Percentiles rank a stretch among this genome's conserved stretches.
phyloP scores from a whole-genome alignment of 2,888 invertebrate genomes.

The Orthonychiurus folsomi region DNA sequence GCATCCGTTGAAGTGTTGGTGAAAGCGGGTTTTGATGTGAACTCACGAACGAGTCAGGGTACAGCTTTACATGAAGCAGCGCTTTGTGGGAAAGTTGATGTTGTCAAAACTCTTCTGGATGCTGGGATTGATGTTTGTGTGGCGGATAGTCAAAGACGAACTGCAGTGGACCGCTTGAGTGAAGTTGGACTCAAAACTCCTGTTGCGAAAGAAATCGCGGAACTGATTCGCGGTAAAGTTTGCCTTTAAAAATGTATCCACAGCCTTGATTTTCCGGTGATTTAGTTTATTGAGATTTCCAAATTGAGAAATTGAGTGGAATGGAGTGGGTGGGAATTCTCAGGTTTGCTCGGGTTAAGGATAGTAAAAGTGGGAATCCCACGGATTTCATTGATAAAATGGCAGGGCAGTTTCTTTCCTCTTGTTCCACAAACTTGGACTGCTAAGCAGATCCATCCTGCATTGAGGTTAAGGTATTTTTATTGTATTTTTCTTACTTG shows the following conservation, averaged over 20 bases:
- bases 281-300: not conserved
- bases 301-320: not conserved
- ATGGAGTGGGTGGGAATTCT: not conserved
- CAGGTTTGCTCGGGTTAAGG: not conserved
- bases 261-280: not conserved
- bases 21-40: slow-evolving; percentile 77
- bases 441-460: too few relatives aligned
- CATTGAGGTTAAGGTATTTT: too few relatives aligned
- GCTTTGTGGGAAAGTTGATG: slow-evolving; percentile 78
- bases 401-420: too few relatives aligned
- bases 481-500: not conserved
- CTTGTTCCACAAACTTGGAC: too few relatives aligned
- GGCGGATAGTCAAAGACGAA: slow-evolving; percentile 68
- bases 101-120: slow-evolving; percentile 69
- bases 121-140: slow-evolving; percentile 72
- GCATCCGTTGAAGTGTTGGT: slow-evolving; percentile 73
- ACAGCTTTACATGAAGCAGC: slow-evolving; percentile 91
- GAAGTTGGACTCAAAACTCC: slow-evolving; percentile 74
- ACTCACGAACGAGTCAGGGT: slow-evolving; percentile 73
- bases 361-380: not conserved
- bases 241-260: not conserved
- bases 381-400: too few relatives aligned
- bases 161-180: slow-evolving; percentile 69
- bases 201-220: slow-evolving; percentile 75
- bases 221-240: slow-evolving; percentile 68